Base-by-base conservation (phyloP, 2,888 invertebrate genomes). In the Pediacus dermestoides region DNA sequence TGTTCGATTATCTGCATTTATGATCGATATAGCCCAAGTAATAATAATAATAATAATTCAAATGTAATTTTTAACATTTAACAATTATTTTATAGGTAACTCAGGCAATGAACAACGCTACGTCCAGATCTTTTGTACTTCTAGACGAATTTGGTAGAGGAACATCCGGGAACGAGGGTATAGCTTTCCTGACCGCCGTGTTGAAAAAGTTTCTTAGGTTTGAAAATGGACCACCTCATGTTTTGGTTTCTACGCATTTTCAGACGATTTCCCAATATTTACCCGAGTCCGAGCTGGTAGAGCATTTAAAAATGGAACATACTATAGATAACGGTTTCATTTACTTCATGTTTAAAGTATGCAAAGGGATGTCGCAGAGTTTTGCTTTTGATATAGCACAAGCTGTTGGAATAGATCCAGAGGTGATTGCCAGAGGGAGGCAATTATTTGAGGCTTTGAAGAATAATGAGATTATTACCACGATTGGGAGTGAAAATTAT, bases 131-230 rank as follows among this genome's bases (percentile, higher is more conserved):
- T 0, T 68, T 95, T 2, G 73, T 94, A 0, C 71, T 94, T 16
- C 73, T 93, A 21, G 94, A 95, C 68, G 93, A 93, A 71, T 90
- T 93, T 71, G 93, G 92, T 2, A 83, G 85, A 64, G 89, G 91
- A 42, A 92, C 93, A 1, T 70, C 77, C 1, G 77, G 82, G 62
- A 70, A 75, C 2, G 91, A 91, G 67, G 92, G 91, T 0, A 67
- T 84, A 22, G 76, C 87, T 0, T 66, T 94, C 16, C 70, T 91
- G 11, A 76, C 80, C 0, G 78, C 86, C 0, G 76, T 79, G 22
- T 64, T 92, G 30, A 77, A 78, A 50, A 72, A 81, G 53, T 85
- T 90, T 67, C 64, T 84, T 28, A 71, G 74, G 34, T 69, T 75
- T 37, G 48, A 63, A 2, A 48, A 64, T 6, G 85, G 85, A 56